Evolutionary conservation across 2,888 invertebrate species (phyloP).

Genomic region (Coleophora flavipennella): DNA sequence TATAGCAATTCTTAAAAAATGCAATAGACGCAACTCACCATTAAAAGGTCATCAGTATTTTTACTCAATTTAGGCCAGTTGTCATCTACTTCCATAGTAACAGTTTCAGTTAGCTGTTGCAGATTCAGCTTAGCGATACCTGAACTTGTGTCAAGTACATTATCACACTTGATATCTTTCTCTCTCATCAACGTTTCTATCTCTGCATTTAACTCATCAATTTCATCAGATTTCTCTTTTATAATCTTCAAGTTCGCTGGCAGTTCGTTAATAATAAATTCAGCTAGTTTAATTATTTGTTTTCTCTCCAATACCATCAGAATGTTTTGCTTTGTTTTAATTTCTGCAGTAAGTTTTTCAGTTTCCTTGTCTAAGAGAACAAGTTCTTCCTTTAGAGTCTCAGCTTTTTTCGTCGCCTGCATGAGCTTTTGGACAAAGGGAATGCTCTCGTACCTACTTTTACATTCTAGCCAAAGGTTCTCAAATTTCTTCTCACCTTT

Average conservation of each 20-base stretch:
- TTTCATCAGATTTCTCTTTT: conserved; percentile 22
- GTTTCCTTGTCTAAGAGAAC: conserved; percentile 25
- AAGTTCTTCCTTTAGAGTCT: conserved; percentile 26
- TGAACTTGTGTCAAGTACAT: neutral
- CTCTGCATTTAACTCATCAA: conserved; percentile 24
- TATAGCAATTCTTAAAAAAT: neutral
- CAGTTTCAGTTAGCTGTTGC: conserved; percentile 10
- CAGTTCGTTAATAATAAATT: conserved; percentile 33
- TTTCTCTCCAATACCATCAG: conserved; percentile 27
- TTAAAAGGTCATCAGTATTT: conserved; percentile 8
- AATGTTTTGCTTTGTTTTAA: conserved; percentile 25
- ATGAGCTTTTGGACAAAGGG: conserved; percentile 40
- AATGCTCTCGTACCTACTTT: conserved; percentile 45
- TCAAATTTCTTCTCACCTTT: conserved; percentile 45
- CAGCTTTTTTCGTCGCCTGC: conserved; percentile 22
- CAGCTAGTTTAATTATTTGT: conserved; percentile 38
- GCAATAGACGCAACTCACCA: conserved; percentile 12
- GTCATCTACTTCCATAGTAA: conserved; percentile 13
- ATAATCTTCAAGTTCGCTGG: conserved; percentile 30
- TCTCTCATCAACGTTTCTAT: conserved; percentile 17
- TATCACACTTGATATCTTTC: neutral
- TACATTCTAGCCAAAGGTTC: conserved; percentile 38
- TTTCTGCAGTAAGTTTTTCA: conserved; percentile 22
- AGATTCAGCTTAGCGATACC: neutral
- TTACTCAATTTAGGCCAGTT: conserved; percentile 20